These are phyloP conservation scores for Pissodes strobi DNA, from an alignment of 1,140 invertebrate genomes.

Conservation along the genomic window DNA sequence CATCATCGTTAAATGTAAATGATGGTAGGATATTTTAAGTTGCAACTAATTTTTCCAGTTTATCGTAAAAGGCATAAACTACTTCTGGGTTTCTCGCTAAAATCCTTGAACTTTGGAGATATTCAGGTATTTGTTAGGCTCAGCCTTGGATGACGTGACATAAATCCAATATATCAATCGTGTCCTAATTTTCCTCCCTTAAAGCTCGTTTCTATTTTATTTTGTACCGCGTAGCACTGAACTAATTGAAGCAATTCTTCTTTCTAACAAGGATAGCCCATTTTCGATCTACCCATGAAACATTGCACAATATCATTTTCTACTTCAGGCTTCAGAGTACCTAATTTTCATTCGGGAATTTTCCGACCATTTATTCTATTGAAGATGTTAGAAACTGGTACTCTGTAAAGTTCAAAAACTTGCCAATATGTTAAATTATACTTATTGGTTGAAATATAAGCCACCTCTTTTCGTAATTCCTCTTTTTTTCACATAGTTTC, in stretches of 20 bases:
- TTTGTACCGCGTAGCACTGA: slow-evolving; percentile 20
- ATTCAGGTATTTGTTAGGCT: slow-evolving; percentile 32
- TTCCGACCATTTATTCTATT: slow-evolving; percentile 29
- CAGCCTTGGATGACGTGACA: background rate
- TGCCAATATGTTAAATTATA: slow-evolving; percentile 13
- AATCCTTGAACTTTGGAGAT: slow-evolving; percentile 34
- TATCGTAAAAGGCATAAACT: slow-evolving; percentile 34
- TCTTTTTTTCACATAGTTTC: too few species aligned
- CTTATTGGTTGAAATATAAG: slow-evolving; percentile 33
- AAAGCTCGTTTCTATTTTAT: too few species aligned
- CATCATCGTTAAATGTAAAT: slow-evolving; percentile 36
- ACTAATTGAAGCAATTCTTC: too few species aligned
- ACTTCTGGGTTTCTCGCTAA: slow-evolving; percentile 29
- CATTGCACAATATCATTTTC: slow-evolving; percentile 23
- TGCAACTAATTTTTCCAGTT: slow-evolving; percentile 14
- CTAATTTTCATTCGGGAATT: slow-evolving; percentile 11
- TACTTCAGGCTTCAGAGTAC: background rate
- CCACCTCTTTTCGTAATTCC: too few species aligned
- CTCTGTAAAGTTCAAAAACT: slow-evolving; percentile 15
- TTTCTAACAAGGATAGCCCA: too few species aligned
- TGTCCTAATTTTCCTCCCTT: slow-evolving; percentile 19
- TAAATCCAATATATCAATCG: slow-evolving; percentile 34
- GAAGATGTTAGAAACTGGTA: slow-evolving; percentile 23
- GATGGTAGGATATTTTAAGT: slow-evolving; percentile 17
- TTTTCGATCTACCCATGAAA: slow-evolving; percentile 18